A percentile compares a stretch with the other conserved stretches of the same genome.
Conservation (phyloP, 2,113 vertebrate genomes). For the Galemys pyrenaicus region DNA sequence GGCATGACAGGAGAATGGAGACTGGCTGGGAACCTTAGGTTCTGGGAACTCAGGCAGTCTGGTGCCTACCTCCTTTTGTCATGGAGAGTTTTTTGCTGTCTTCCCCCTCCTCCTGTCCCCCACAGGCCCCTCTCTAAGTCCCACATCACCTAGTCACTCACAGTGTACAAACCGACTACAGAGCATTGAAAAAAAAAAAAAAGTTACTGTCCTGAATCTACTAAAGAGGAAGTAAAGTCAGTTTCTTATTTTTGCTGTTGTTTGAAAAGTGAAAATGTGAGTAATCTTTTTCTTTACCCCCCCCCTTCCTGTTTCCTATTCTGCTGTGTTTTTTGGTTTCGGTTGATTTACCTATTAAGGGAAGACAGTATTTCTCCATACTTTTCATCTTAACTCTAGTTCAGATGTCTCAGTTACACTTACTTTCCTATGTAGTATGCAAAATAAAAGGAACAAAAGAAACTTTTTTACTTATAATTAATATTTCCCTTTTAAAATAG, state of each 20-base stretch:
- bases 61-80: background rate
- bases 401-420: background rate
- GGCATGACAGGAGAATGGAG: background rate
- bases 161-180: background rate
- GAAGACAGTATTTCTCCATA: background rate
- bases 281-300: background rate
- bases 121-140: background rate
- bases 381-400: background rate
- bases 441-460: slow-evolving; percentile 26
- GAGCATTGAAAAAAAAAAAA: background rate
- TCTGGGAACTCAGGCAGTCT: background rate
- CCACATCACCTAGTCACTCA: rapidly evolving
- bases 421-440: background rate
- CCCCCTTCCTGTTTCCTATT: background rate
- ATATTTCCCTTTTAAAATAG: slow-evolving; percentile 17
- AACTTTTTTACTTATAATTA: background rate
- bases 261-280: background rate
- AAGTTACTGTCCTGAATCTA: background rate
- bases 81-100: no score
- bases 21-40: background rate
- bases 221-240: background rate
- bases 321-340: background rate
- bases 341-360: background rate
- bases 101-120: background rate
- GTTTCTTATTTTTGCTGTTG: background rate